Base-by-base conservation (phyloP, 2,888 invertebrate genomes). In the Alviniconcha strummeri region DNA sequence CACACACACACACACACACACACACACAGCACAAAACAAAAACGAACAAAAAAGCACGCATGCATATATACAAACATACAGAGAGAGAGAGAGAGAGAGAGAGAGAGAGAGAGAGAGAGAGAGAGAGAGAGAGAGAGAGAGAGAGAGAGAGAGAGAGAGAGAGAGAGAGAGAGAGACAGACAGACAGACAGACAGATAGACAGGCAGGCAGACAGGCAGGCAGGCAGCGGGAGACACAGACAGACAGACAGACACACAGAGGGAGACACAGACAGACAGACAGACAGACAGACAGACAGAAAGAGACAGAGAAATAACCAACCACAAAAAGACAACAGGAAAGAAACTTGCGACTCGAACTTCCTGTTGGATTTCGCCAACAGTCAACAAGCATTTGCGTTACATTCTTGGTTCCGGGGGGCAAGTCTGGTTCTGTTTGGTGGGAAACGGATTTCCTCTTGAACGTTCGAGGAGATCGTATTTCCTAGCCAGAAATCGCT, bases 201-300 rank as follows among this genome's bases (percentile, higher is more conserved):
- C 4, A 76, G 56, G 56, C n/a, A 57, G 76, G 56, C 56, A 76
- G n/a, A 56, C 56, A 76, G 57, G 56, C 56, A 56, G 55, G 11
- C 5, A 76, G 56, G 56, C n/a, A 76, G 76, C 55, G 76, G 56
- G 76, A 76, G 56, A 76, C n/a, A 76, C 56, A 76, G 56, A 76
- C 11, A 56, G 76, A 76, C 56, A 76, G 56, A 76, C 9, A 60
- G 60, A 60, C 9, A 60, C 3, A 60, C 1, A 60, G 9, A 60
- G 3, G 4, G 60, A 60, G 4, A 60, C 1, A 60, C 19, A 75
- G 55, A 55, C 13, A 75, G 72, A 75, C 54, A 75, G 54, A 75
- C 5, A 75, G 13, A 75, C 52, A 54, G 36, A 75, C 15, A 75
- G 54, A 54, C 13, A 75, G 54, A 75, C 52, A 75, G 74, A 75